Percentiles rank a stretch among this genome's conserved stretches.
phyloP scores from a whole-genome alignment of 2,797 vertebrate genomes.

The Leptoclinus maculatus region DNA sequence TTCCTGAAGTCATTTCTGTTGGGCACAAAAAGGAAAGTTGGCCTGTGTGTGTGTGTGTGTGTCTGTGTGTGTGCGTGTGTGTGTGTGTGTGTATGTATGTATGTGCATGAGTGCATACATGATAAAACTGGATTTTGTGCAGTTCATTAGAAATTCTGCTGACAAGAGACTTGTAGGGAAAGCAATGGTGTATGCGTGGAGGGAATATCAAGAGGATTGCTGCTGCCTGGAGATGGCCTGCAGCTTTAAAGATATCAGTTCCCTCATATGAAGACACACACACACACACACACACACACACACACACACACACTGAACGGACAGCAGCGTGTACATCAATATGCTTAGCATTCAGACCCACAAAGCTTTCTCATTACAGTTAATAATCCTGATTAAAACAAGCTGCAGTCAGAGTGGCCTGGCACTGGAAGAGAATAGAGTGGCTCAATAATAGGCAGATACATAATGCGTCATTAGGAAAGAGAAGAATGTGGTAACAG shows the following conservation, averaged over 20 bases:
- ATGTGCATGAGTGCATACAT: constrained; percentile 54
- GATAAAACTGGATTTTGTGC: constrained; percentile 69
- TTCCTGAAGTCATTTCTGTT: constrained; percentile 50
- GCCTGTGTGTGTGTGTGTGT: neutral
- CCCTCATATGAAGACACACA: constrained; percentile 42
- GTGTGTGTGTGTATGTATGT: constrained; percentile 30
- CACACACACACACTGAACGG: constrained; percentile 36
- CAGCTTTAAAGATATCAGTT: constrained; percentile 71
- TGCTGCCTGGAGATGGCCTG: constrained; percentile 65
- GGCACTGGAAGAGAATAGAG: constrained; percentile 14
- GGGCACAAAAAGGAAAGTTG: constrained; percentile 46
- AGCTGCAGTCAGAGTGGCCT: constrained; percentile 33
- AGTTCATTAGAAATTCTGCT: constrained; percentile 83
- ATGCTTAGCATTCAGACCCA: constrained; percentile 50
- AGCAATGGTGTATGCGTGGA: constrained; percentile 63
- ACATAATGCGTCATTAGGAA: constrained; percentile 44
- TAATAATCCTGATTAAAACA: constrained; percentile 60
- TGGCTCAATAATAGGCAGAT: constrained; percentile 40
- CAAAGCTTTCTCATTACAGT: constrained; percentile 59
- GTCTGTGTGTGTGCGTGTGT: constrained; percentile 21
- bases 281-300: constrained; percentile 10
- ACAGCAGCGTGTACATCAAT: constrained; percentile 38
- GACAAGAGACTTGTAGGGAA: constrained; percentile 74
- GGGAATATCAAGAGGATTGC: constrained; percentile 72
- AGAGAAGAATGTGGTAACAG: constrained; percentile 21